Evolutionary conservation across 1,140 invertebrate genomes (phyloP), one percentile per base, ranked within the genome.

Genomic region (Melipona quadrifasciata): DNA sequence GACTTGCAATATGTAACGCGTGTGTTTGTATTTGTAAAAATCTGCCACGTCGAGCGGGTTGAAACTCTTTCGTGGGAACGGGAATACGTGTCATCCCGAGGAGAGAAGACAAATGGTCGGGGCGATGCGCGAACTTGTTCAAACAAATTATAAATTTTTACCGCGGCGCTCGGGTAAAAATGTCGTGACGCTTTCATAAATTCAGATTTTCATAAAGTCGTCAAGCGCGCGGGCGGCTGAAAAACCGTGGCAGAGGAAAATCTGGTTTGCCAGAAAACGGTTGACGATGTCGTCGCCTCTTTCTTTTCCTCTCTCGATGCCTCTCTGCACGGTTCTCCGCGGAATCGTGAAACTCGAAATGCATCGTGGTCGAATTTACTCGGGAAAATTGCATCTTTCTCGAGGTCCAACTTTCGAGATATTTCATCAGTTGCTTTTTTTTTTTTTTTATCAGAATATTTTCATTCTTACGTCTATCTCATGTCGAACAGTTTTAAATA

Each of bases 71-170:
- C 76, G 16, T 34, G 76, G 27, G 16, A 67, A 53, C 12, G 39
- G 5, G 57, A 16, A 39, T 61, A n/a, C 24, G 12, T n/a, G n/a
- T 61, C 3, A 61, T n/a, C 24, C 58, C 58, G 39, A 3, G 19
- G 27, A 21, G 71, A 11, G 16, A 76, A 67, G 3, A 14, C 65
- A 39, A 34, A 27, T 65, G 72, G 70, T 65, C 55, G 19, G 14
- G 5, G 2, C 4, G 39, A 75, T 21, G 47, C 55, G 19, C 19
- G 53, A 80, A 61, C 53, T 61, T 47, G 79, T 72, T 80, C 79
- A 72, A 73, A 58, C 68, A 80, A 61, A 80, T 80, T 80, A 80
- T 81, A 53, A 64, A 74, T 81, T 73, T 74, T 53, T 21, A 31
- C 12, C 21, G 11, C 27, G 11, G 21, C 24, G 24, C 21, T 4